These are phyloP conservation scores for Trachelus iudaicus DNA, from an alignment of 2,888 invertebrate species.

Conservation along the genomic window DNA sequence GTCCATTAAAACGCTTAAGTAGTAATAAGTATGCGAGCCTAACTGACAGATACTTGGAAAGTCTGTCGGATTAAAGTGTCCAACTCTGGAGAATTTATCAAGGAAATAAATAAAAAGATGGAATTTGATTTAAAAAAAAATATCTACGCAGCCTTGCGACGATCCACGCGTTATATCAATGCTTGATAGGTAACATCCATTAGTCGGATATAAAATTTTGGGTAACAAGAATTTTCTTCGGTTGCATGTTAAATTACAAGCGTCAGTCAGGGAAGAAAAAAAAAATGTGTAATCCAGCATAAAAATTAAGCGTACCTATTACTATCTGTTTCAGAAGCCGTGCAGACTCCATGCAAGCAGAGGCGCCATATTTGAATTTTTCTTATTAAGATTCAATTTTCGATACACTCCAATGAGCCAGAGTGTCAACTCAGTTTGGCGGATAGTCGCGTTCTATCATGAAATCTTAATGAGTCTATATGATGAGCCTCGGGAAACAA, in stretches of 20 bases:
- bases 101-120: constrained; percentile 28
- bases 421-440: not conserved
- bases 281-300: not conserved
- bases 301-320: not conserved
- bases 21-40: constrained; percentile 61
- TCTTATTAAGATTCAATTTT: constrained; percentile 54
- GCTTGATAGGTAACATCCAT: not conserved
- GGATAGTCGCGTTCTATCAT: not conserved
- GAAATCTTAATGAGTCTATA: not conserved
- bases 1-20: constrained; percentile 64
- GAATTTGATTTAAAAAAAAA: not conserved
- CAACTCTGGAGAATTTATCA: constrained; percentile 55
- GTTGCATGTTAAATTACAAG: not conserved
- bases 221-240: not conserved
- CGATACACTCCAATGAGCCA: constrained; percentile 40
- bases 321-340: not conserved
- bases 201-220: not conserved
- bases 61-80: constrained; percentile 60
- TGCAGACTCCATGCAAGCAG: not conserved
- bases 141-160: not conserved
- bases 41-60: constrained; percentile 58
- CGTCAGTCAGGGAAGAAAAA: not conserved
- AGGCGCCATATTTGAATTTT: not conserved
- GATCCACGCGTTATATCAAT: not conserved
- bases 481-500: not conserved